Base-by-base conservation (phyloP, 2,888 invertebrate species). In the Mimumesa dahlbomi region DNA sequence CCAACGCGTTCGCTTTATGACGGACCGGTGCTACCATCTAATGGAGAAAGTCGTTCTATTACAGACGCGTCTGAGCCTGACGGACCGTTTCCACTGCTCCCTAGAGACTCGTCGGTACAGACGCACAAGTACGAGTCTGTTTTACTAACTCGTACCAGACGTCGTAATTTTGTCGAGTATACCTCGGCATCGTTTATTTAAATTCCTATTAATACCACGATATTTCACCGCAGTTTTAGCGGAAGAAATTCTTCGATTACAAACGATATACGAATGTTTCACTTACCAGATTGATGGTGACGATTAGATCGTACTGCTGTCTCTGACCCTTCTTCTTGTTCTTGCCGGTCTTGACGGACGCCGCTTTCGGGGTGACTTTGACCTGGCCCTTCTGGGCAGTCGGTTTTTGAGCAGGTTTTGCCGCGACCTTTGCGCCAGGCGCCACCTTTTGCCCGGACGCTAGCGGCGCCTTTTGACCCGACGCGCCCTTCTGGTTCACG, bases 221-320 rank as follows among this genome's bases (percentile, higher is more conserved):
- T 25, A 3, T 25, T 3, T 25, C 3, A 25, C 3, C 7, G 4
- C 4, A 25, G 3, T 25, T 7, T 25, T 25, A 25, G 7, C 25
- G 25, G 7, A 25, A 25, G 7, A 25, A 7, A 25, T 5, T 25
- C 7, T 25, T 25, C 25, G 25, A 25, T 5, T 5, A 21, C 6
- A 22, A 2, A 19, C n/a, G 3, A n/a, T n/a, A n/a, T n/a, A n/a
- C 11, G 14, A 29, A 7, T 38, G 11, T 36, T 19, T 5, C 9
- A 90, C 94, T 93, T 87, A 95, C 96, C 93, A 95, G 89, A 89
- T 95, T 94, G 82, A 96, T 95, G 77, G 95, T 95, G 81, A 96
- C 95, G 77, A 94, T 93, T 59, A 95, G 93, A 84, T 96, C 95
- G 82, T 95, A 94, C 86, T 94, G 94, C 85, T 95, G 95, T 79